phyloP scores from a whole-genome alignment of 2,797 vertebrate species.

The Gambusia yucatana region DNA sequence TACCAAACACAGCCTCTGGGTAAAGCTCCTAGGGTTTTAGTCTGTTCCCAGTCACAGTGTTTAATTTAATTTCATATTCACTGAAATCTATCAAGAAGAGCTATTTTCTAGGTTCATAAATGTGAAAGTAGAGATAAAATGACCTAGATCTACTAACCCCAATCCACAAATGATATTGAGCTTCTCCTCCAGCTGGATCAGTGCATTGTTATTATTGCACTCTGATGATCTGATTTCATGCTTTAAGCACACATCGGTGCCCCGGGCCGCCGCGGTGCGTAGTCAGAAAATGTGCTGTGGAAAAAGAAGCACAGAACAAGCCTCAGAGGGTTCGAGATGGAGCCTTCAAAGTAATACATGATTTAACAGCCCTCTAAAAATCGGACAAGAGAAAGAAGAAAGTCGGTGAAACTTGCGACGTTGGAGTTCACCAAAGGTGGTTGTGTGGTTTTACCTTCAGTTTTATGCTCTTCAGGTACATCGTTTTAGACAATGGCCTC shows the following conservation, averaged over 20 bases:
- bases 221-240: slow-evolving; percentile 62
- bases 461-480: slow-evolving; percentile 79
- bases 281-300: slow-evolving; percentile 38
- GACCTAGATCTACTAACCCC: slow-evolving; percentile 61
- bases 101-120: slow-evolving; percentile 24
- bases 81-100: background rate
- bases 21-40: background rate
- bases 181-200: slow-evolving; percentile 45
- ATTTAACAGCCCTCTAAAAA: slow-evolving; percentile 31
- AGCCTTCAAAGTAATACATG: slow-evolving; percentile 35
- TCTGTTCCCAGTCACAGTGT: background rate
- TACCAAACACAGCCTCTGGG: background rate
- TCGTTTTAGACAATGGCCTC: slow-evolving; percentile 90
- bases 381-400: background rate
- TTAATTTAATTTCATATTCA: background rate
- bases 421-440: slow-evolving; percentile 3
- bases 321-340: slow-evolving; percentile 37
- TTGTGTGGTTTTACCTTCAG: slow-evolving; percentile 14
- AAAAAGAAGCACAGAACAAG: slow-evolving; percentile 30
- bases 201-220: slow-evolving; percentile 47
- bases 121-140: slow-evolving; percentile 39
- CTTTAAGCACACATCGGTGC: slow-evolving; percentile 55
- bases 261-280: slow-evolving; percentile 44
- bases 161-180: slow-evolving; percentile 46
- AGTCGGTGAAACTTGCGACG: slow-evolving; percentile 8